Conservation (phyloP, 2,888 invertebrate genomes). For the Synanthedon vespiformis region DNA sequence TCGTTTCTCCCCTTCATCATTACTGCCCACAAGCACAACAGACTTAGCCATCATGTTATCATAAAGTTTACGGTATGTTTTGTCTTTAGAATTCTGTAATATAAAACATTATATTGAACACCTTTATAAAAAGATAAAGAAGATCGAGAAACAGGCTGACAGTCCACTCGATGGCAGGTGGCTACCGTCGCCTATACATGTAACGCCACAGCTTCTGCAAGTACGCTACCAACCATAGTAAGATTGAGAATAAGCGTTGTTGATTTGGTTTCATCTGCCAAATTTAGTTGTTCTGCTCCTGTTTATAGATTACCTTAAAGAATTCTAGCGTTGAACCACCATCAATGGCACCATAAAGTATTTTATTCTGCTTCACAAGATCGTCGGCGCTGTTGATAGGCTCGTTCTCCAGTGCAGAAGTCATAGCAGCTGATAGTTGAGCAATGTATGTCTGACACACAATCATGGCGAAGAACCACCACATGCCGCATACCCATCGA, state of each 20-base stretch:
- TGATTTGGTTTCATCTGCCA: no score
- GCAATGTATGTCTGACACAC: slow-evolving; percentile 95
- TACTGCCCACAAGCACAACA: slow-evolving; percentile 80
- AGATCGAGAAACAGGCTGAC: no score
- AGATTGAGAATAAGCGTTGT: no score
- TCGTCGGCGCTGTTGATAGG: slow-evolving; percentile 93
- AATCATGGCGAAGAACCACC: slow-evolving; percentile 95
- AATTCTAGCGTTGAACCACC: slow-evolving; percentile 91
- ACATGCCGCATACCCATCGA: slow-evolving; percentile 88
- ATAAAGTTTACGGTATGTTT: slow-evolving; percentile 90
- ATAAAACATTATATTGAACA: neutral
- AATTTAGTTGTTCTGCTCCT: slow-evolving; percentile 77
- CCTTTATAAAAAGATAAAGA: neutral
- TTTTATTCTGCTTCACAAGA: slow-evolving; percentile 89
- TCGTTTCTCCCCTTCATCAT: slow-evolving; percentile 86
- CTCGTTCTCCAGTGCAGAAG: slow-evolving; percentile 84
- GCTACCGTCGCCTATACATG: no score
- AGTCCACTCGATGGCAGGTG: no score
- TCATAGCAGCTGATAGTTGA: slow-evolving; percentile 92
- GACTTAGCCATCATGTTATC: slow-evolving; percentile 86
- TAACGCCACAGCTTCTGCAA: no score
- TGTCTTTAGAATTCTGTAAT: slow-evolving; percentile 78
- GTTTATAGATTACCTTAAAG: slow-evolving; percentile 73
- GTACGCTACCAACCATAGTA: no score
- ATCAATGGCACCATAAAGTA: slow-evolving; percentile 88